phyloP scores from a whole-genome alignment of 2,888 invertebrate genomes.

The Rotaria magnacalcarata region DNA sequence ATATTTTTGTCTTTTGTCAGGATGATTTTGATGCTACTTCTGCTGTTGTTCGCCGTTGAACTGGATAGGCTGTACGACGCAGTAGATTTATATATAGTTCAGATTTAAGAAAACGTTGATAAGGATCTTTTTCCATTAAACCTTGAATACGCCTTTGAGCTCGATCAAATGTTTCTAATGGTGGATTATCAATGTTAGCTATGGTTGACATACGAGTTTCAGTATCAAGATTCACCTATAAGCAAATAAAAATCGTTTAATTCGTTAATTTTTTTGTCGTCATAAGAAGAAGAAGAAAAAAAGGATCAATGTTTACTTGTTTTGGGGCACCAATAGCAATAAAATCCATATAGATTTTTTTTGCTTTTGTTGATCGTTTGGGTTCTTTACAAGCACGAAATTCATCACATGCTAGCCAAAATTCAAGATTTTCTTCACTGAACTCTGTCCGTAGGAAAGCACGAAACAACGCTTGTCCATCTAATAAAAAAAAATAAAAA shows the following conservation, averaged over 20 bases:
- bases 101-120: slow-evolving; percentile 63
- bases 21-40: neutral
- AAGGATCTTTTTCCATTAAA: slow-evolving; percentile 64
- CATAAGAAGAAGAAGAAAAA: neutral
- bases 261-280: too few species aligned
- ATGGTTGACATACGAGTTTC: slow-evolving; percentile 59
- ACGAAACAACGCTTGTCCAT: slow-evolving; percentile 63
- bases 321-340: slow-evolving; percentile 62
- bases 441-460: slow-evolving; percentile 63
- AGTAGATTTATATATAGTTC: slow-evolving; percentile 60
- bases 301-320: slow-evolving; percentile 58
- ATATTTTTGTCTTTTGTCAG: neutral
- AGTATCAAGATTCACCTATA: slow-evolving; percentile 63
- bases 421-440: slow-evolving; percentile 65
- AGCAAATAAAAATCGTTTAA: neutral
- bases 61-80: slow-evolving; percentile 33
- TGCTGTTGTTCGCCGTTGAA: neutral
- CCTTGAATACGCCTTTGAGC: slow-evolving; percentile 63
- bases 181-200: slow-evolving; percentile 58
- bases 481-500: slow-evolving; percentile 54
- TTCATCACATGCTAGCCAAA: slow-evolving; percentile 64
- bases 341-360: slow-evolving; percentile 63
- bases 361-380: slow-evolving; percentile 60
- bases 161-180: slow-evolving; percentile 61
- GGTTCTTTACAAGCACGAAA: slow-evolving; percentile 56